These are phyloP conservation scores for Rhabdophis nuchalis DNA, from an alignment of 2,797 vertebrate species.

Conservation along the genomic window DNA sequence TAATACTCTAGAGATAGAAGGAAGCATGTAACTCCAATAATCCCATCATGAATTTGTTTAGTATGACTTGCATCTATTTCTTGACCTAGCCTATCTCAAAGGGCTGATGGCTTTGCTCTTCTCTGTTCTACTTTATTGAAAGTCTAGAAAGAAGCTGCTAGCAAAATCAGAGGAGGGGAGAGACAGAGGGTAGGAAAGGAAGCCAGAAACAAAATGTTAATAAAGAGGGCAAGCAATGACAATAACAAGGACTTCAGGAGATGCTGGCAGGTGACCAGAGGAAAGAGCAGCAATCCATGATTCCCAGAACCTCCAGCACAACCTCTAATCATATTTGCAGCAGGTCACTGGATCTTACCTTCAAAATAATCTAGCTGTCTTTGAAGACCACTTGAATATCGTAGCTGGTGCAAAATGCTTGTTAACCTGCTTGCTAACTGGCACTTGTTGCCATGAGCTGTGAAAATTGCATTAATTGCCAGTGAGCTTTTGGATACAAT, in stretches of 20 bases:
- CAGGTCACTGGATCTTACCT: not conserved
- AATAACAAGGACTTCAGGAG: not conserved
- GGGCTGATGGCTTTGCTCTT: not conserved
- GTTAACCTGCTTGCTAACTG: conserved; percentile 46
- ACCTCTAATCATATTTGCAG: not conserved
- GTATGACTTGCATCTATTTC: not conserved
- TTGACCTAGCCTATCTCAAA: not conserved
- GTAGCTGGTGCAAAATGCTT: not conserved
- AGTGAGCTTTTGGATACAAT: not conserved
- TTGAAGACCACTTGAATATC: not conserved
- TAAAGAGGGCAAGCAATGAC: not conserved
- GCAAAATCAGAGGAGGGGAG: not conserved
- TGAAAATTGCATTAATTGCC: not conserved
- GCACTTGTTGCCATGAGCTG: not conserved
- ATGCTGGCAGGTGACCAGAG: not conserved
- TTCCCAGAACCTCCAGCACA: not conserved
- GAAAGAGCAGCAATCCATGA: not conserved
- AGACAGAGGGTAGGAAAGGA: not conserved
- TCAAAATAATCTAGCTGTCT: not conserved
- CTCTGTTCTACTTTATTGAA: not conserved
- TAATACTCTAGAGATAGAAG: not conserved
- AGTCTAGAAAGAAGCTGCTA: not conserved
- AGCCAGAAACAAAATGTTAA: not conserved
- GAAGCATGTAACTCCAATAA: not conserved
- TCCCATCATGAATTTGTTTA: not conserved